Percentiles rank a stretch among this genome's conserved stretches.
Evolutionary conservation across 2,888 invertebrate genomes (phyloP).

Genomic region (Himalopsyche anomala): DNA sequence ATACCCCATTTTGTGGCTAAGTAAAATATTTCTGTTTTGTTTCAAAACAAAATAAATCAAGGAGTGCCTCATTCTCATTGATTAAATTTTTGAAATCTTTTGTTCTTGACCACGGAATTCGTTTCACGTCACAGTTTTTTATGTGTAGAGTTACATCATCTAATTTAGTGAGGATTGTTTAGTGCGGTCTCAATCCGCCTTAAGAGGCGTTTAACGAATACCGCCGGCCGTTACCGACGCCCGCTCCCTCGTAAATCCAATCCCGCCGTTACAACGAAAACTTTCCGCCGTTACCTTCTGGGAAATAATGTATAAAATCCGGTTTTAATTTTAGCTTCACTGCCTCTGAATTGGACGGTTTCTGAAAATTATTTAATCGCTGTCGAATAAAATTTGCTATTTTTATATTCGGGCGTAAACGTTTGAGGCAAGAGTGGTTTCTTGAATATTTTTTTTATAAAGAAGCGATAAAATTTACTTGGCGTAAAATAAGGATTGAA

Average conservation of each 20-base stretch:
- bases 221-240: constrained; percentile 17
- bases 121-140: neutral
- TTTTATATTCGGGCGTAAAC: neutral
- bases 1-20: too few relatives aligned
- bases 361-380: constrained; percentile 10
- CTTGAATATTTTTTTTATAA: too few relatives aligned
- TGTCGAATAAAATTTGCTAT: constrained; percentile 11
- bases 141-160: constrained; percentile 5
- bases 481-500: too few relatives aligned
- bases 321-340: constrained; percentile 21
- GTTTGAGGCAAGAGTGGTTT: neutral
- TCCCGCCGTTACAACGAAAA: constrained; percentile 6
- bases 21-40: too few relatives aligned
- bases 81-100: neutral
- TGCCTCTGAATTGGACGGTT: neutral
- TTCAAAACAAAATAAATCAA: too few relatives aligned
- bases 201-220: constrained; percentile 17
- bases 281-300: constrained; percentile 26
- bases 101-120: constrained; percentile 13
- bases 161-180: constrained; percentile 20
- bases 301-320: constrained; percentile 9
- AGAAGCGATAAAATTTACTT: too few relatives aligned
- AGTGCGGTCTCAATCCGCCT: constrained; percentile 6
- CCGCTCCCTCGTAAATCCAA: constrained; percentile 8
- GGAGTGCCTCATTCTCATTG: neutral